Evolutionary conservation across 2,113 vertebrate genomes (phyloP).

Genomic region (Plestiodon gilberti): DNA sequence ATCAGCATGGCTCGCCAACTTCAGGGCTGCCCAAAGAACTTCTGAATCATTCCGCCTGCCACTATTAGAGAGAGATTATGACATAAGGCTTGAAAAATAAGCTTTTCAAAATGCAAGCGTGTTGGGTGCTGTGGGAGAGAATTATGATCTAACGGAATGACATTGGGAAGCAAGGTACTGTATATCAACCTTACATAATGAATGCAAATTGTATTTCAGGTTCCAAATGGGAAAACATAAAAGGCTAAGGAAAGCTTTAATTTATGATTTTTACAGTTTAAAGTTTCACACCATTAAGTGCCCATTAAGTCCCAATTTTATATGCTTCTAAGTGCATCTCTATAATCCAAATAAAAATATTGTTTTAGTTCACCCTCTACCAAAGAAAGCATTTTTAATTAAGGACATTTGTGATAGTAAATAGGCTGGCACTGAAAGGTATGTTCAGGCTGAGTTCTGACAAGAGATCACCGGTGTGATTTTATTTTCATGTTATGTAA

Average conservation of each 20-base stretch:
- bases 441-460: slow-evolving; percentile 41
- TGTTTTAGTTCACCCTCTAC: slow-evolving; percentile 50
- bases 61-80: slow-evolving; percentile 12
- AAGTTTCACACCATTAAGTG: slow-evolving; percentile 53
- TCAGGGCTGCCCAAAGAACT: background rate
- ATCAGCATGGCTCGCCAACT: background rate
- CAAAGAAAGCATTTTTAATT: slow-evolving; percentile 63
- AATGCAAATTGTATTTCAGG: slow-evolving; percentile 44
- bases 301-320: slow-evolving; percentile 55
- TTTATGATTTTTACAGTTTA: slow-evolving; percentile 60
- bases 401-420: slow-evolving; percentile 53
- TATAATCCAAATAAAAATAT: slow-evolving; percentile 59
- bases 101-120: slow-evolving; percentile 9
- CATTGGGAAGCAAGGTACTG: slow-evolving; percentile 3
- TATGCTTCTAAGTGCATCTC: slow-evolving; percentile 51
- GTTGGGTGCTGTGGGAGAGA: background rate
- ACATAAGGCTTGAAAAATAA: background rate
- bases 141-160: background rate
- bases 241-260: slow-evolving; percentile 49
- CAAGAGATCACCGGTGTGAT: slow-evolving; percentile 5
- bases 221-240: slow-evolving; percentile 54
- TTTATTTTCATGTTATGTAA: slow-evolving; percentile 11
- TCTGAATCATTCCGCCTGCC: background rate
- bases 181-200: slow-evolving; percentile 29
- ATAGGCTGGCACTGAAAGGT: slow-evolving; percentile 47